Base-by-base conservation (phyloP, 2,113 vertebrate species). In the Eublepharis macularius region DNA sequence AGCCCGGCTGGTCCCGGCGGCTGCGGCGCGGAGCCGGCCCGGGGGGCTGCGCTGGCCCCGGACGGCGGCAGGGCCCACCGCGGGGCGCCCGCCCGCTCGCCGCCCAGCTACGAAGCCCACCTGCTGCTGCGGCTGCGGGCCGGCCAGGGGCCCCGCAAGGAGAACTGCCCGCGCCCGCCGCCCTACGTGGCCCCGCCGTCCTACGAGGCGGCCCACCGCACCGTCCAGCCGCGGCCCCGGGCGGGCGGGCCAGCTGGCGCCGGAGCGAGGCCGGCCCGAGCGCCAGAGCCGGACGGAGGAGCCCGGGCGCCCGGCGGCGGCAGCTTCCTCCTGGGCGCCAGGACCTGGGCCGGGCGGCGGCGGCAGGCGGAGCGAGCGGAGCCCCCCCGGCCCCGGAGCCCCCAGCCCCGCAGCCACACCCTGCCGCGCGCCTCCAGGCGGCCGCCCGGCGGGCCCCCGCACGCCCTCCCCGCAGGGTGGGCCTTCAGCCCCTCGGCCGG, bases 111-210 rank as follows among this genome's bases (percentile, higher is more conserved):
- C 26, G 95, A 95, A 79, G 91, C 93, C 54, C 95, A 96, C 88
- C 92, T 96, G 94, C 94, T 94, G 86, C 76, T 96, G 81, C 87
- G 94, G 87, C 90, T 92, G 47, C 83, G 94, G 39, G 92, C 80
- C 0, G 90, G 1, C 73, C 89, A 80, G 2, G 84, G 63, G 36
- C 51, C 57, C 72, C 89, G 92, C 84, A 93, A 90, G 54, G 81
- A 69, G 60, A 81, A 76, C 68, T 80, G 73, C 0, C 83, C 60
- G 4, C 92, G 80, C 39, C 98, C 98, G 4, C 98, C 98, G 21
- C 96, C 96, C 26, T 98, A 98, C 77, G 93, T 97, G 49, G 93
- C 97, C 1, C 98, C 98, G 80, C 98, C 98, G 6, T 97, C 97
- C 24, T 98, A 99, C 36, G 92, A 95, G 47, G 95, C 93, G 26